A percentile compares a stretch with the other conserved stretches of the same genome.
phyloP scores from a whole-genome alignment of 2,888 invertebrate species.

The Coelinius sp. region DNA sequence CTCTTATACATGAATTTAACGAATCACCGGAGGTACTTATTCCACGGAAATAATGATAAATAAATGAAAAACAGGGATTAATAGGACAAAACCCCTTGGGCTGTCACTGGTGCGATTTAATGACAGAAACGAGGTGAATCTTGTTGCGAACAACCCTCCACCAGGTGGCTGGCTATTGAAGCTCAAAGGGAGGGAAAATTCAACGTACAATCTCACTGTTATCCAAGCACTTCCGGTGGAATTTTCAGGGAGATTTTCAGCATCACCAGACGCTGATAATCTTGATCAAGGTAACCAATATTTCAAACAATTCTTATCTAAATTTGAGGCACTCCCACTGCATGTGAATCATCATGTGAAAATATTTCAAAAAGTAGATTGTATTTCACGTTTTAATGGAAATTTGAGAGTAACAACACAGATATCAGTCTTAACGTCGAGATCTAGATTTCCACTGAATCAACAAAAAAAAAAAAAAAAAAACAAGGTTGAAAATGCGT shows the following conservation, averaged over 20 bases:
- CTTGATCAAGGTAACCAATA: background rate
- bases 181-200: slow-evolving; percentile 52
- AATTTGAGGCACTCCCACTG: background rate
- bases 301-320: background rate
- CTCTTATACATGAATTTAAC: slow-evolving; percentile 5
- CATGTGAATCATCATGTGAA: background rate
- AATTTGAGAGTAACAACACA: background rate
- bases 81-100: slow-evolving; percentile 3
- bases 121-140: slow-evolving; percentile 49
- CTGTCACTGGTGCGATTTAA: slow-evolving; percentile 53
- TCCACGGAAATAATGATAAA: background rate
- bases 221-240: background rate
- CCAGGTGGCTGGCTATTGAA: slow-evolving; percentile 57
- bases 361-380: background rate
- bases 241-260: background rate
- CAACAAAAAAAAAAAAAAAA: too few relatives aligned
- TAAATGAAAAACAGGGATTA: slow-evolving; percentile 6
- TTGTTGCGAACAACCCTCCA: slow-evolving; percentile 57
- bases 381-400: background rate
- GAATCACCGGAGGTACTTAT: background rate
- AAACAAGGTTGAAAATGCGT: background rate
- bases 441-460: too few relatives aligned
- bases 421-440: background rate
- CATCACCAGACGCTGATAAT: background rate
- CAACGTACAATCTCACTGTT: slow-evolving; percentile 51